Evolutionary conservation across 2,797 vertebrate species (phyloP), one percentile per base, ranked within the genome.

Genomic region (Acrossocheilus wenchowensis): DNA sequence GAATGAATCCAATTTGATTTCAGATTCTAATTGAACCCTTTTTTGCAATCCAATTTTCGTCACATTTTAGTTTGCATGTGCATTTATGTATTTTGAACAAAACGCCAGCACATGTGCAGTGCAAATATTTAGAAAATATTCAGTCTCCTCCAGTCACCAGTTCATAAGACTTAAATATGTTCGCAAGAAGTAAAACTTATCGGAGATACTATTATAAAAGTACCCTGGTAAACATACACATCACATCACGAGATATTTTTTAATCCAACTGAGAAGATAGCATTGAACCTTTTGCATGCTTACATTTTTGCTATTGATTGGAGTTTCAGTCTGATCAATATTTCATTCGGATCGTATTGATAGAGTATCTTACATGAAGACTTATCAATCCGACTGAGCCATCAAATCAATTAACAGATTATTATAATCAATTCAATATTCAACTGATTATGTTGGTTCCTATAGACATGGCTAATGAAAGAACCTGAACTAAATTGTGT

Each of bases 401-500:
- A 3, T 68, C 30, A 68, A 68, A 60, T 60, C 9, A 60, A n/a
- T 10, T n/a, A n/a, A 3, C 66, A 9, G 66, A 68, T 68, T 19
- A 36, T 36, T 36, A 68, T 36, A 68, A 68, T 36, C 15, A 8
- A 11, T 14, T 62, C 60, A 26, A 10, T 62, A 62, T 62, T 14
- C n/a, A 72, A 23, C 2, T 0, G 5, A 72, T 43, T 41, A 41
- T 23, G 43, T 72, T 41, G 21, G 69, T n/a, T 21, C 19, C 36
- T 14, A 14, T n/a, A 72, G 39, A 72, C 69, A 43, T 43, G 19
- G 69, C 23, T 72, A 50, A 43, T 81, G 36, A 85, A 41, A 45
- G 26, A n/a, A 82, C 72, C 41, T 48, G 72, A 45, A 41, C 2
- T 36, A 30, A 84, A 81, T 34, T 80, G 39, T 26, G 23, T 72